Evolutionary conservation across 2,113 vertebrate genomes (phyloP).

Genomic region (Corynorhinus townsendii): DNA sequence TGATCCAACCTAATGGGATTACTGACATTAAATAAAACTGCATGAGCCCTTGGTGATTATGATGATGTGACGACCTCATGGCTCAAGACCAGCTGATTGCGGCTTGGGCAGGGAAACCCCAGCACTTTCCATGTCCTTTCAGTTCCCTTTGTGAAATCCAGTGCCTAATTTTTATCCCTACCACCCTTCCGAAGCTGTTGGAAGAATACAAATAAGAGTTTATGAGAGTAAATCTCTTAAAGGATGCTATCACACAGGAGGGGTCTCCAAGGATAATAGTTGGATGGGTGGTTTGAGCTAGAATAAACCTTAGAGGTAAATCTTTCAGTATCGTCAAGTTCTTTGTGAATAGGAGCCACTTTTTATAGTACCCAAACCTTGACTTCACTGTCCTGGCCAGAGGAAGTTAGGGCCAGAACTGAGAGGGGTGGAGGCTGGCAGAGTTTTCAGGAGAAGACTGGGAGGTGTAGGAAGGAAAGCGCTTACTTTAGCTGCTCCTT

Average conservation of each 20-base stretch:
- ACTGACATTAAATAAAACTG: neutral
- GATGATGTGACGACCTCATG: neutral
- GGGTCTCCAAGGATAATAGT: neutral
- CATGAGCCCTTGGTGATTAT: neutral
- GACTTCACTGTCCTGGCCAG: neutral
- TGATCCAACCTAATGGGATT: neutral
- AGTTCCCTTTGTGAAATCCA: neutral
- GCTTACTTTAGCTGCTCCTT: neutral
- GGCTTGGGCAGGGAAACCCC: neutral
- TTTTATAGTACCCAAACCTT: neutral
- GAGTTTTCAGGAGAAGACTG: neutral
- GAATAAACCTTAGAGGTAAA: neutral
- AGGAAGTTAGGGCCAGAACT: slow-evolving; percentile 1
- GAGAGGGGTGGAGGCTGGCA: neutral
- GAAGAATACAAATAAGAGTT: neutral
- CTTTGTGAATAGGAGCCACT: neutral
- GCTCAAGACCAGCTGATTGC: neutral
- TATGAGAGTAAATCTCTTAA: neutral
- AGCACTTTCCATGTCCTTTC: neutral
- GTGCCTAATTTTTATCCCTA: slow-evolving; percentile 5
- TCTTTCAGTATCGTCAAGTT: neutral
- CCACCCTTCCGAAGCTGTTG: neutral
- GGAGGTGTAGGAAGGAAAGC: neutral
- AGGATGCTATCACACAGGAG: neutral
- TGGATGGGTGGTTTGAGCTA: neutral